phyloP scores from a whole-genome alignment of 1,140 invertebrate species.

The Ceratosolen solmsi region DNA sequence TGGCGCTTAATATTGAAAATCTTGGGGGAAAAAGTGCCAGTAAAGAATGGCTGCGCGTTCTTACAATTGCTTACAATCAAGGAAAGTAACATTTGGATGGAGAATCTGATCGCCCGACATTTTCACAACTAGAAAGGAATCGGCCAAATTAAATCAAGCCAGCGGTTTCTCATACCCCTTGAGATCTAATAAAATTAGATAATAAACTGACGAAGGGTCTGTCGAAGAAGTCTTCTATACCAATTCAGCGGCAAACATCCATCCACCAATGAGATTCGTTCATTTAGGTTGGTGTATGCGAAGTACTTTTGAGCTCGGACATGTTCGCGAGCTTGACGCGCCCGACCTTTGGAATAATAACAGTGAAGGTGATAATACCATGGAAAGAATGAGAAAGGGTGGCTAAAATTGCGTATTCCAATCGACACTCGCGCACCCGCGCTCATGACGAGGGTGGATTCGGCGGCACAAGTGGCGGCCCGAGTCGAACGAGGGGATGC shows the following conservation, averaged over 20 bases:
- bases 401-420: constrained; percentile 72
- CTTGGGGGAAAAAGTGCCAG: neutral
- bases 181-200: neutral
- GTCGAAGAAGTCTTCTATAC: neutral
- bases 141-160: neutral
- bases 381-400: constrained; percentile 21
- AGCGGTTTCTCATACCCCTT: neutral
- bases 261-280: constrained; percentile 31
- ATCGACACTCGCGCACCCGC: constrained; percentile 66
- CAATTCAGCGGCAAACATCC: neutral
- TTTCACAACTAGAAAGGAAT: neutral
- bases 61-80: too few relatives aligned
- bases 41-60: neutral
- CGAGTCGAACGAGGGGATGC: constrained; percentile 7
- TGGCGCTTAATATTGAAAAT: too few relatives aligned
- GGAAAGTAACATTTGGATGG: too few relatives aligned
- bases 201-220: neutral
- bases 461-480: constrained; percentile 18
- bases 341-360: neutral
- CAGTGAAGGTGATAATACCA: constrained; percentile 48
- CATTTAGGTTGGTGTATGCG: neutral
- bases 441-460: constrained; percentile 54
- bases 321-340: neutral
- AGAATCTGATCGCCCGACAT: neutral
- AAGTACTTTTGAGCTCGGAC: neutral